These are phyloP conservation scores for Micromussa lordhowensis DNA, from an alignment of 92 coral and sea anemone genomes.

Conservation along the genomic window DNA sequence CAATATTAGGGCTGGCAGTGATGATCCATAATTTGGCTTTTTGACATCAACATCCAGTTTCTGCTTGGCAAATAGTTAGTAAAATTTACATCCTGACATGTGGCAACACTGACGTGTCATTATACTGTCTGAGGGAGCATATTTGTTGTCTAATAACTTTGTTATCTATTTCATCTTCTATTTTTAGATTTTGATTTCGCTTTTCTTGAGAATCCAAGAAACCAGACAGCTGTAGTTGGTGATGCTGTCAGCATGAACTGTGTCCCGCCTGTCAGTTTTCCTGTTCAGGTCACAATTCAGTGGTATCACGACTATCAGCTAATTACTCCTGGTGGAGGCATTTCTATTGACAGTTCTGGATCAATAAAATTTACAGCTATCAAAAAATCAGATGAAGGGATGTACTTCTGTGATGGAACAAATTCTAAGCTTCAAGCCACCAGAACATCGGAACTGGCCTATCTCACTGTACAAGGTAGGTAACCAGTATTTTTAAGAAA, in stretches of 20 bases:
- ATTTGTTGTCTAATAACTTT: too few species aligned
- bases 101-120: too few species aligned
- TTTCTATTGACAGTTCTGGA: slow-evolving; percentile 77
- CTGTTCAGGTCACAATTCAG: slow-evolving; percentile 66
- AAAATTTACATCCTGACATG: too few species aligned
- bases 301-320: slow-evolving; percentile 90
- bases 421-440: slow-evolving; percentile 59
- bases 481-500: not conserved
- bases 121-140: too few species aligned
- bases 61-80: too few species aligned
- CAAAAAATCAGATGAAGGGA: slow-evolving; percentile 92
- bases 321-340: slow-evolving; percentile 57
- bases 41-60: too few species aligned
- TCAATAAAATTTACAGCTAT: slow-evolving; percentile 70
- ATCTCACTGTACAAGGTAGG: slow-evolving; percentile 87
- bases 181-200: slow-evolving; percentile 81
- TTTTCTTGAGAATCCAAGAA: slow-evolving; percentile 75
- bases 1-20: too few species aligned
- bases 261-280: slow-evolving; percentile 84
- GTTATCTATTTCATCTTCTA: not conserved
- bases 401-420: slow-evolving; percentile 86
- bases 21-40: too few species aligned
- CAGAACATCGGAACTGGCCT: slow-evolving; percentile 77
- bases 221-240: slow-evolving; percentile 81
- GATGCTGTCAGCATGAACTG: slow-evolving; percentile 70